Base-by-base conservation (phyloP, 2,113 vertebrate genomes). In the Edolisoma coerulescens region DNA sequence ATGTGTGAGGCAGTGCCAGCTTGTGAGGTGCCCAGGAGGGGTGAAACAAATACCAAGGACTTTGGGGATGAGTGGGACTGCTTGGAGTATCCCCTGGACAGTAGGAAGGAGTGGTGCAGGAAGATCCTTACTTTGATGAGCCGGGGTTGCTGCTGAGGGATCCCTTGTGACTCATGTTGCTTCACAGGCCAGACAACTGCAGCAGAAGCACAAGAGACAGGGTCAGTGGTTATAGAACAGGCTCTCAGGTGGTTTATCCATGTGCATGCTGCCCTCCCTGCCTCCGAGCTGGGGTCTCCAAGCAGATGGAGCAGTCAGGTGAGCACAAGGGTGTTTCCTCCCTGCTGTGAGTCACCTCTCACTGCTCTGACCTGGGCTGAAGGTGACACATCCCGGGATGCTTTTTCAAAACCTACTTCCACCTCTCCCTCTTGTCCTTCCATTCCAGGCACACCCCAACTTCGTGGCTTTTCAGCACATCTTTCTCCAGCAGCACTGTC, bases 141-240 rank as follows among this genome's bases (percentile, higher is more conserved):
- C 96, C 69, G 2, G 97, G 87, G 64, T 56, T 95, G 94, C 95
- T 95, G 95, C 41, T 95, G 80, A 95, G 86, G 71, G 97, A 96
- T 94, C 97, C 97, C 69, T 97, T 97, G 76, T 91, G 92, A 91
- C 92, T 97, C 97, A 97, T 97, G 57, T 65, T 3, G 92, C 89
- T 93, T 84, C 90, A 3, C 87, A 81, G 79, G 93, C 75, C 22
- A 18, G 93, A 83, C 76, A 97, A n/a, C 97, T 97, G 97, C 56
- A 94, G 84, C 22, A 93, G 69, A 96, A 89, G 45, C 70, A 95
- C 49, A 96, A 49, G 21, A 92, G 53, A 84, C 5, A 27, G 27
- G 15, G 57, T 96, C 81, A 92, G 57, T 6, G 44, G 17, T 64
- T 11, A 39, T 21, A 32, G 75, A 63, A 7, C 65, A 47, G 4